Percentiles rank a stretch among this genome's conserved stretches.
Evolutionary conservation across 2,888 invertebrate genomes (phyloP).

Genomic region (Ganaspis brasiliensis): DNA sequence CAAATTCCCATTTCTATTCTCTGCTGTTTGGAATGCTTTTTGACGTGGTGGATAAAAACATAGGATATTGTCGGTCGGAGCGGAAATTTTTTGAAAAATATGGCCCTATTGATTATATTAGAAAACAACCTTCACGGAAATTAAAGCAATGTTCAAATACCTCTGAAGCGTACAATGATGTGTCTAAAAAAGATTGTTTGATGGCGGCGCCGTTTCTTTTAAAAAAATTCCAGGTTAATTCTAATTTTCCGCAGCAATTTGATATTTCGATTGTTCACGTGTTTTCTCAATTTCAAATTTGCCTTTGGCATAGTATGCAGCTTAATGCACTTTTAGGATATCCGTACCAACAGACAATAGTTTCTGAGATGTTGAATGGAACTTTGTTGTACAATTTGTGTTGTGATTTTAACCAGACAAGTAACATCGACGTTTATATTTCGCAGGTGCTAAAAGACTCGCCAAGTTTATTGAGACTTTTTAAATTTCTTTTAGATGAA

Average conservation of each 20-base stretch:
- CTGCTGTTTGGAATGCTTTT: slow-evolving; percentile 83
- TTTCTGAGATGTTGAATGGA: slow-evolving; percentile 87
- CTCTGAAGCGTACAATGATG: slow-evolving; percentile 81
- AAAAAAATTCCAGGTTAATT: slow-evolving; percentile 83
- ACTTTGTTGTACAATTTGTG: slow-evolving; percentile 89
- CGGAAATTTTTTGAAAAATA: too few species aligned
- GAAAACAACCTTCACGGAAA: neutral
- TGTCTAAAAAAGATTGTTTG: slow-evolving; percentile 84
- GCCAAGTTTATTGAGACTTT: slow-evolving; percentile 73
- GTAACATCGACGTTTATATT: slow-evolving; percentile 82
- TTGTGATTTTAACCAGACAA: slow-evolving; percentile 83
- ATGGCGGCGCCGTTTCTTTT: slow-evolving; percentile 83
- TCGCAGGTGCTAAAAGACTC: slow-evolving; percentile 69
- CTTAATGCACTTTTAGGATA: slow-evolving; percentile 85
- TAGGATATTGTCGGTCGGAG: slow-evolving; percentile 81
- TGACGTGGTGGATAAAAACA: slow-evolving; percentile 83
- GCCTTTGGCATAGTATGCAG: slow-evolving; percentile 83
- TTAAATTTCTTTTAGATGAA: slow-evolving; percentile 65
- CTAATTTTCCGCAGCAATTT: slow-evolving; percentile 83
- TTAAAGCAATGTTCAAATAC: slow-evolving; percentile 63
- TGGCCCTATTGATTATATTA: slow-evolving; percentile 38
- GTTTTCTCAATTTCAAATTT: slow-evolving; percentile 87
- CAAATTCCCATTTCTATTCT: slow-evolving; percentile 82
- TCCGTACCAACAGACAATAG: slow-evolving; percentile 83
- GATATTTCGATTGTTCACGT: slow-evolving; percentile 83